Evolutionary conservation across 2,113 vertebrate genomes (phyloP).

Genomic region (Leuciscus idus): DNA sequence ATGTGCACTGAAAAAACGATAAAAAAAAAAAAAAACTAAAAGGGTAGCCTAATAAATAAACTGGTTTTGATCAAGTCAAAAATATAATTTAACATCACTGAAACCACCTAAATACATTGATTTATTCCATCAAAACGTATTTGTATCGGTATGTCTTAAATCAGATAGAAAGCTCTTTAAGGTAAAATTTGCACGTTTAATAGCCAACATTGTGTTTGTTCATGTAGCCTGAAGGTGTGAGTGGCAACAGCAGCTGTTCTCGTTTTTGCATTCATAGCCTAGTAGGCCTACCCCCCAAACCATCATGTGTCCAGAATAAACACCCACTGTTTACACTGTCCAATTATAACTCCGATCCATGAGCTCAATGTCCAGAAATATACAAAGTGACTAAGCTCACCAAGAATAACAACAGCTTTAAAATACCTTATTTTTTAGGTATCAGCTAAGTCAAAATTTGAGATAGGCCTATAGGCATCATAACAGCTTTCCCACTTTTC

Average conservation of each 20-base stretch:
- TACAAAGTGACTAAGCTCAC: background rate
- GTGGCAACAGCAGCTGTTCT: constrained; percentile 64
- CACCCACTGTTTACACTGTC: constrained; percentile 9
- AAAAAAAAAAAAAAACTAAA: no score
- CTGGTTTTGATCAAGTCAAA: no score
- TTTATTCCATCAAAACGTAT: no score
- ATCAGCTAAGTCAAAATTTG: background rate
- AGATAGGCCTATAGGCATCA: background rate
- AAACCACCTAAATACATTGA: no score
- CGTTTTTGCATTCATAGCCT: background rate
- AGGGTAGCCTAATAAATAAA: no score
- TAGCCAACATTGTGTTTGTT: background rate
- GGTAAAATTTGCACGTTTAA: no score
- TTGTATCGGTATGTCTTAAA: no score
- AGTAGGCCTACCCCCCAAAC: background rate
- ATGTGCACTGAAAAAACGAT: no score
- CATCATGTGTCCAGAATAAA: constrained; percentile 13
- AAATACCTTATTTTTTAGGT: background rate
- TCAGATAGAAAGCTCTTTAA: no score
- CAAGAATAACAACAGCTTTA: background rate
- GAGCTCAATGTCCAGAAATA: constrained; percentile 15
- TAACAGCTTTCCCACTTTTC: background rate
- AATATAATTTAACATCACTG: no score
- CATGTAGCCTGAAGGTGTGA: constrained; percentile 40
- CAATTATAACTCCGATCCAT: constrained; percentile 28